Conservation (phyloP, 2,888 invertebrate species). For the Eutolmus rufibarbis region DNA sequence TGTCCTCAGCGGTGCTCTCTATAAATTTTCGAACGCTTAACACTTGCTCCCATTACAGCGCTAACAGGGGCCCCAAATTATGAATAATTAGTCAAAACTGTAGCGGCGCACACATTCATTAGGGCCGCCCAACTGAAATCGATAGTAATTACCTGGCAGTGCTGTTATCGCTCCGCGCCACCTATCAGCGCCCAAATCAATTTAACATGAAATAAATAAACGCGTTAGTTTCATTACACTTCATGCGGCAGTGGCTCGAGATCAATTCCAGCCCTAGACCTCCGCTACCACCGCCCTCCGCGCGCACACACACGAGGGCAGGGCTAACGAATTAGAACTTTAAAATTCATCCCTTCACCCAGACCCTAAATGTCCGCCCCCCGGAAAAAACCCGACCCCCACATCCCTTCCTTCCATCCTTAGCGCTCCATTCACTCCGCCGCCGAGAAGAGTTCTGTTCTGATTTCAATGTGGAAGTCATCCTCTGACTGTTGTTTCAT, state of each 20-base stretch:
- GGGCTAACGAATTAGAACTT: background rate
- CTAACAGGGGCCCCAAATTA: background rate
- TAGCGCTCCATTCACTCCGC: background rate
- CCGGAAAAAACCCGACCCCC: background rate
- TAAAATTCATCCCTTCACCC: background rate
- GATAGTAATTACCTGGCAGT: background rate
- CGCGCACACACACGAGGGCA: background rate
- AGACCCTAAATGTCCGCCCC: background rate
- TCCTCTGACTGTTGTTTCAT: constrained; percentile 17
- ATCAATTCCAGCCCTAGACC: background rate
- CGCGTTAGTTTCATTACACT: constrained; percentile 12
- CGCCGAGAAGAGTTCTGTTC: background rate
- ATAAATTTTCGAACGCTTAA: background rate
- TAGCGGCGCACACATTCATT: background rate
- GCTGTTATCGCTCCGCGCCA: background rate
- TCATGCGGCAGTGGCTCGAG: background rate
- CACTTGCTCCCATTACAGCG: background rate
- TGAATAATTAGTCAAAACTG: background rate
- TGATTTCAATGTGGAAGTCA: constrained; percentile 16
- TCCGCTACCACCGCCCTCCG: background rate
- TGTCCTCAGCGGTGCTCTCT: background rate
- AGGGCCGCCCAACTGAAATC: background rate
- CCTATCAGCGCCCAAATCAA: constrained; percentile 4
- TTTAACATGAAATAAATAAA: constrained; percentile 14
- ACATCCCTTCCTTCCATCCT: background rate